phyloP scores from a whole-genome alignment of 2,113 vertebrate genomes.

The Okapia johnstoni region DNA sequence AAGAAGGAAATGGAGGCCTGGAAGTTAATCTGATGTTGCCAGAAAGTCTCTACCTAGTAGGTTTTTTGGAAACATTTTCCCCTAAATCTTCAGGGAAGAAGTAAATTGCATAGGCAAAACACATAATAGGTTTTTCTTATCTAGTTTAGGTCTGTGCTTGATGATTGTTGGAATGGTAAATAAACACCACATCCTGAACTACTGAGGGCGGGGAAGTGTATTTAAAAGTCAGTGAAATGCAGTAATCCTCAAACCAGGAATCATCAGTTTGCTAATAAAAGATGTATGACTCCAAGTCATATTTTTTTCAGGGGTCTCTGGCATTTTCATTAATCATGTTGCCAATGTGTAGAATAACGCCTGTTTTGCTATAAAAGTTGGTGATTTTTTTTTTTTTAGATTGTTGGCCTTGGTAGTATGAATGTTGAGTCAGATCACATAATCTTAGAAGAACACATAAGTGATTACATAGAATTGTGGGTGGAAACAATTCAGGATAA shows the following conservation, averaged over 20 bases:
- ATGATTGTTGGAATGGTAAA: neutral
- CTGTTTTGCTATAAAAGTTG: neutral
- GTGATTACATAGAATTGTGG: slow-evolving; percentile 74
- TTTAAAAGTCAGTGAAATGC: slow-evolving; percentile 3
- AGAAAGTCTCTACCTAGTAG: neutral
- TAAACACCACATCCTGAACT: neutral
- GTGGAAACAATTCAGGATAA: slow-evolving; percentile 78
- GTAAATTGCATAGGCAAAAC: slow-evolving; percentile 2
- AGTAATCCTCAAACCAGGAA: neutral
- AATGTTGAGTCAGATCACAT: slow-evolving; percentile 64
- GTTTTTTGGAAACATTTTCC: slow-evolving; percentile 26
- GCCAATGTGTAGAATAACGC: neutral
- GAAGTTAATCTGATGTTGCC: slow-evolving; percentile 10
- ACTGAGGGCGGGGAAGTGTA: neutral
- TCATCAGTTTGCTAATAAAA: slow-evolving; percentile 34
- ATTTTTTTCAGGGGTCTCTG: neutral
- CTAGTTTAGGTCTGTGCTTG: neutral
- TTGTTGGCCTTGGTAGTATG: neutral
- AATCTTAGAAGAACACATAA: slow-evolving; percentile 73
- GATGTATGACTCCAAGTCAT: neutral
- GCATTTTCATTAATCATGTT: slow-evolving; percentile 29
- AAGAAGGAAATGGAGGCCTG: neutral
- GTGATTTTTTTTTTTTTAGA: slow-evolving; percentile 6
- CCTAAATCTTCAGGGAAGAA: slow-evolving; percentile 13
- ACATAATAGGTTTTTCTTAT: neutral